Base-by-base conservation (phyloP, 2,797 vertebrate species). In the Coilia nasus region DNA sequence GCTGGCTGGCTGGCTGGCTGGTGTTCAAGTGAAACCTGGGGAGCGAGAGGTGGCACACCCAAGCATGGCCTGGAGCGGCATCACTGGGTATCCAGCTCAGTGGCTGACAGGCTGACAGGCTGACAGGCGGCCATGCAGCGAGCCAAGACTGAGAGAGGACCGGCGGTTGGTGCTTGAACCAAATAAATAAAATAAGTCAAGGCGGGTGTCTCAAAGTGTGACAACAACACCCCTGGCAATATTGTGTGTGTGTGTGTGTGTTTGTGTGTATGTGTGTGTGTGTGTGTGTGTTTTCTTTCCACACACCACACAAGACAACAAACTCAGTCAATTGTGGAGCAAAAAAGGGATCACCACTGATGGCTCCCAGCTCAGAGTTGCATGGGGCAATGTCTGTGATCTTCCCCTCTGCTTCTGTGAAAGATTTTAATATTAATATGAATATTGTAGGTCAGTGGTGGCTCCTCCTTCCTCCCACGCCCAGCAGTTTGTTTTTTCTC, bases 281-380 rank as follows among this genome's bases (percentile, higher is more conserved):
- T 47, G 46, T 47, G 46, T 47, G 46, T 47, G 46, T 47, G 46
- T 54, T 9, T 54, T 54, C 50, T 54, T 54, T 54, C 2, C 50
- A 10, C 50, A 41, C 50, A 54, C 14, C 50, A 41, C 50, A 54
- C 50, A n/a, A n/a, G n/a, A 14, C 50, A 54, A 10, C 50, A 14
- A 2, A 54, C 4, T 54, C 50, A 10, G 56, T 14, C 56, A 57
- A 15, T 57, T 19, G 14, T 19, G 17, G 56, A 57, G 56, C 0
- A 6, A 28, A 67, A 15, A 31, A 2, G 25, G 64, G 28, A 67
- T 23, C 50, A 14, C 12, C 14, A 23, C 2, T 75, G 25, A 41
- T 75, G 67, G 19, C 14, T 59, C 17, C 57, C 19, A 59, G 89
- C 86, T 46, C 47, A 54, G 23, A 67, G 86, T 93, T 90, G 92